A percentile compares a stretch with the other conserved stretches of the same genome.
phyloP scores from a whole-genome alignment of 2,797 vertebrate genomes.

The Acomys russatus region DNA sequence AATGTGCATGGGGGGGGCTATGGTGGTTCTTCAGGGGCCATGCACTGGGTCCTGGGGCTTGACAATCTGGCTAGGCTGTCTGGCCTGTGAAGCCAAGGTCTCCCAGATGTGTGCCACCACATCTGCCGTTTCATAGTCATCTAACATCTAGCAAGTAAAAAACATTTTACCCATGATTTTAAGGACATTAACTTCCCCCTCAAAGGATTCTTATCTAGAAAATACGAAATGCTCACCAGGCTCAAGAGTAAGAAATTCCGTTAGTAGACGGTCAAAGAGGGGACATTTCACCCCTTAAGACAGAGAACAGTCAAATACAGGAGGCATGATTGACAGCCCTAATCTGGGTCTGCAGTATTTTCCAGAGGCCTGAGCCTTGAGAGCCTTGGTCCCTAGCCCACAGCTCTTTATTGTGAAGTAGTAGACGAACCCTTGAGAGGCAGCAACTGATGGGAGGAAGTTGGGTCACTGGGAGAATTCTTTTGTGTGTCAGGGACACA shows the following conservation, averaged over 20 bases:
- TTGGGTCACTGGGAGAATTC: neutral
- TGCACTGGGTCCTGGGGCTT: neutral
- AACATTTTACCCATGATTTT: neutral
- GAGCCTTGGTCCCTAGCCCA: neutral
- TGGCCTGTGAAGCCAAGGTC: neutral
- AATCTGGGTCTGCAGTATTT: neutral
- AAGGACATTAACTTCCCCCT: neutral
- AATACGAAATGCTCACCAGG: constrained; percentile 3
- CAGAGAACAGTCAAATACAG: neutral
- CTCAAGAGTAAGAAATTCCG: neutral
- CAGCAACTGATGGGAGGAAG: neutral
- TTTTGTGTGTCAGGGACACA: neutral
- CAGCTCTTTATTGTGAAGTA: neutral
- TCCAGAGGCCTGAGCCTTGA: neutral
- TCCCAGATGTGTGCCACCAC: too few relatives aligned
- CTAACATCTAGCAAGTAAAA: neutral
- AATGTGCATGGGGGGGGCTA: neutral
- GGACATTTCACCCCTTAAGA: neutral
- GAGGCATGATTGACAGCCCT: neutral
- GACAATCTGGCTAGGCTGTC: neutral
- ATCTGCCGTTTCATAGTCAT: neutral
- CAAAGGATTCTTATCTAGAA: neutral
- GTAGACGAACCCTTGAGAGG: neutral
- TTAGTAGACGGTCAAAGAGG: neutral
- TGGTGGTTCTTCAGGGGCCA: neutral